Base-by-base conservation (phyloP, 2,797 vertebrate genomes). In the Sorex maritimensis region DNA sequence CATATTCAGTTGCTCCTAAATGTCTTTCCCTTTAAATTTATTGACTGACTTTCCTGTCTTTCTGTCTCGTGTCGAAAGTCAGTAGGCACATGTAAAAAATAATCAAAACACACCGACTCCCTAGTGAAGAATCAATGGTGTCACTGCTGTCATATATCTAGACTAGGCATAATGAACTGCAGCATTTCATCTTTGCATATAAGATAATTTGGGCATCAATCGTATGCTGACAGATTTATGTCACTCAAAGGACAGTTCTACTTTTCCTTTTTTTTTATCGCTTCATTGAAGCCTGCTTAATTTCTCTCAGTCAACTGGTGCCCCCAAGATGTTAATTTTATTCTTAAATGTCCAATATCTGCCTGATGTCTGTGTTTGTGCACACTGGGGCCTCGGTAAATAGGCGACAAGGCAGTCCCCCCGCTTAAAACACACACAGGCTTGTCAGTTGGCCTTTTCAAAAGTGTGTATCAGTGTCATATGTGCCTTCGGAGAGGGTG, bases 121-220 rank as follows among this genome's bases (percentile, higher is more conserved):
- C 98, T 98, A 98, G 98, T 99, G 99, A 99, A 99, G 99, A 99
- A 99, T 99, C 98, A 98, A 98, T 98, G 98, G 96, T 99, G 99
- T 99, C 99, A 99, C 98, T 98, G 97, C 97, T 98, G 98, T 98
- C 98, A 99, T 99, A 99, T 99, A 99, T 99, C 99, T 99, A 98
- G 98, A 99, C 98, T 98, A 98, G 97, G 98, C 97, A 98, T 99
- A 99, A 99, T 99, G 99, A 99, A 99, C 99, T 99, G 99, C 98
- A 97, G 98, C 98, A 99, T 99, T 99, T 99, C 99, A 99, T 99
- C 99, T 99, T 99, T 99, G 99, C 99, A 99, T 99, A 99, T 99
- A 99, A 99, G 99, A 99, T 99, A 99, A 99, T 99, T 99, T 99
- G 99, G 98, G 99, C 99, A 99, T 99, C 99, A 99, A 99, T 99